phyloP scores from a whole-genome alignment of 2,888 invertebrate genomes.

The Euzetes globulus region DNA sequence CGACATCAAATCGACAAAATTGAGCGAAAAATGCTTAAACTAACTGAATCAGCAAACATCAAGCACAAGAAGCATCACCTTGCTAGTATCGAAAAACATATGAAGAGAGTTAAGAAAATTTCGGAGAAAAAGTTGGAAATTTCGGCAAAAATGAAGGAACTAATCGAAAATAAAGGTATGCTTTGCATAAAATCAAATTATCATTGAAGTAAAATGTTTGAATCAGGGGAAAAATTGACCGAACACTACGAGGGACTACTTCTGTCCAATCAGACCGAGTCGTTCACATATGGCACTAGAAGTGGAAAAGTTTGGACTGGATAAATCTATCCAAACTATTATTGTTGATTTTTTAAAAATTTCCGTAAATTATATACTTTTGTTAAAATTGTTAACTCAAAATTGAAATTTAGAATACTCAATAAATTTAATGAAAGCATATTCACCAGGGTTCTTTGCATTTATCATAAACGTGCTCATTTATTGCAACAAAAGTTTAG shows the following conservation, averaged over 20 bases:
- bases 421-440: no score
- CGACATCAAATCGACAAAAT: not conserved
- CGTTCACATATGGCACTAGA: constrained; percentile 13
- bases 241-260: not conserved
- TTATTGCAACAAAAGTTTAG: no score
- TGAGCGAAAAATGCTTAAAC: not conserved
- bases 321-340: not conserved
- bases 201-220: not conserved
- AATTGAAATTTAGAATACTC: no score
- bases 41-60: not conserved
- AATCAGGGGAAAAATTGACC: not conserved
- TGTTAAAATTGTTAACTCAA: not conserved
- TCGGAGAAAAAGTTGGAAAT: not conserved
- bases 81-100: not conserved
- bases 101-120: not conserved
- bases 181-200: not conserved
- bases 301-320: constrained; percentile 7
- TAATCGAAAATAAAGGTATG: not conserved
- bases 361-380: not conserved
- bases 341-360: not conserved
- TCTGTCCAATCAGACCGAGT: not conserved
- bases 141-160: not conserved
- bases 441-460: no score
- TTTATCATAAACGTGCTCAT: no score
- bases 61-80: not conserved